A percentile compares a stretch with the other conserved stretches of the same genome.
phyloP scores from a whole-genome alignment of 1,140 invertebrate genomes.

The Rhopalosiphum maidis region DNA sequence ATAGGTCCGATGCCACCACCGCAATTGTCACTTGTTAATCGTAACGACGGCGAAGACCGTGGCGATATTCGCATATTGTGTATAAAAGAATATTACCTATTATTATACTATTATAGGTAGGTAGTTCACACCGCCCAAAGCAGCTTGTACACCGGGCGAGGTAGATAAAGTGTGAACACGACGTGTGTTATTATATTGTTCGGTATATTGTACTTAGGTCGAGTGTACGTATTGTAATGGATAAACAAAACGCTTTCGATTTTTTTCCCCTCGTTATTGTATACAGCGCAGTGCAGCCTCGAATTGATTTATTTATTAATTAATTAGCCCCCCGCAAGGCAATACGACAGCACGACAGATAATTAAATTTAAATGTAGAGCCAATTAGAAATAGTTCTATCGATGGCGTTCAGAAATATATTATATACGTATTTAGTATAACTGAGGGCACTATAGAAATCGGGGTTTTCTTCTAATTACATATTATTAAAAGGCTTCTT shows the following conservation, averaged over 20 bases:
- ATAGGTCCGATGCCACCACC: background rate
- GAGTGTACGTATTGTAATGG: background rate
- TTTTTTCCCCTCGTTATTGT: background rate
- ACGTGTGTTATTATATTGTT: slow-evolving; percentile 8
- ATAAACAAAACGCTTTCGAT: background rate
- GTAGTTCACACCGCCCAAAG: background rate
- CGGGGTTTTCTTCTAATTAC: background rate
- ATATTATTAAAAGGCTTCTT: slow-evolving; percentile 4
- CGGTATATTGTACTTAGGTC: background rate
- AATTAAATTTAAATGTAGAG: slow-evolving; percentile 5
- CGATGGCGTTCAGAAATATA: background rate
- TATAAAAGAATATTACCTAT: background rate
- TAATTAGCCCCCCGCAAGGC: background rate
- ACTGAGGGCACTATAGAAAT: background rate
- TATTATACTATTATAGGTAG: background rate
- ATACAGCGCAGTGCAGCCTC: background rate
- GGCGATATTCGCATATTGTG: background rate
- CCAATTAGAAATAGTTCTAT: slow-evolving; percentile 17
- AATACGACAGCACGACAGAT: background rate
- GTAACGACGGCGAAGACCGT: background rate
- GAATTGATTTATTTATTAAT: slow-evolving; percentile 15
- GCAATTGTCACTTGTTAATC: slow-evolving; percentile 35
- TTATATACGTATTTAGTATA: background rate
- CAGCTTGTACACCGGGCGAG: background rate
- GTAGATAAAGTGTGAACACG: background rate